Base-by-base conservation (phyloP, 2,797 vertebrate genomes). In the Stomatorhinus walkeri region DNA sequence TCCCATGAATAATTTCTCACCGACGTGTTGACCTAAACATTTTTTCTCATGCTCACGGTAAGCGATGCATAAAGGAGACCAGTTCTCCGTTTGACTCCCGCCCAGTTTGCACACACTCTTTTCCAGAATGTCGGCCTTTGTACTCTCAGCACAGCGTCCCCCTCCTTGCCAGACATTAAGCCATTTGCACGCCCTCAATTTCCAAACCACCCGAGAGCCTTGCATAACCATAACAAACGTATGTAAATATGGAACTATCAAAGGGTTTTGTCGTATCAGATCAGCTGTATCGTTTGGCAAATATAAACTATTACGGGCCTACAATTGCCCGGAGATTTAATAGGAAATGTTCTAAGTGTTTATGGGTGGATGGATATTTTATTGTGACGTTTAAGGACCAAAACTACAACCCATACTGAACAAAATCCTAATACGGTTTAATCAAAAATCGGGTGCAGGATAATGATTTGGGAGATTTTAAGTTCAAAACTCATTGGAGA, bases 121-220 rank as follows among this genome's bases (percentile, higher is more conserved):
- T 61, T 54, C 28, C 84, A 87, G 59, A 89, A 89, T 72, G 48
- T 48, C 85, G 49, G 46, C 28, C 84, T 28, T 87, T 51, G 28
- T 76, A 22, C 52, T 9, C n/a, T 87, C 48, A 16, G 48, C 49
- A 40, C 85, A 76, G 85, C 10, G 36, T 51, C 40, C 76, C 46
- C 40, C 40, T 81, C 36, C 76, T 88, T 84, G 76, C 88, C 88
- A 89, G 81, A 85, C 48, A 85, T 88, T 40, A 84, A 56, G 22
- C 40, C 54, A 24, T 88, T 85, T 85, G 85, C 61, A 43, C n/a
- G 61, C 61, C 68, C 59, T 87, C 49, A 43, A 81, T 85, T 85
- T 76, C 85, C 59, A 76, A 79, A 79, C 72, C 61, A 86, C 85
- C 61, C 51, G 88, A 89, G 88, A 86, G 64, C 49, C 61, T 56